Evolutionary conservation across 2,888 invertebrate genomes (phyloP).

Genomic region (Noctua fimbriata): DNA sequence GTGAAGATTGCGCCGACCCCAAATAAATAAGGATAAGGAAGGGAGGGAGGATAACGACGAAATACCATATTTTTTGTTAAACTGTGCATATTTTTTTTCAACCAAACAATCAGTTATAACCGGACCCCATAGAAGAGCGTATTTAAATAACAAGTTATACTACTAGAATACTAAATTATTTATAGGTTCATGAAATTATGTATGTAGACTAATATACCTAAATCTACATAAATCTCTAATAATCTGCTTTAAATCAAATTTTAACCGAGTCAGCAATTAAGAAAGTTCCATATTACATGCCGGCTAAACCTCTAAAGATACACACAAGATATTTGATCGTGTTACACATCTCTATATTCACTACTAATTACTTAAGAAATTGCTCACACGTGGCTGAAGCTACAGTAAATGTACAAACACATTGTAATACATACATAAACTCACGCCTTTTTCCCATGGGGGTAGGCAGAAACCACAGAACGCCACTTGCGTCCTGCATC

Average conservation of each 20-base stretch:
- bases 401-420: background rate
- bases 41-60: background rate
- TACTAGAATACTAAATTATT: background rate
- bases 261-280: constrained; percentile 31
- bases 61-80: background rate
- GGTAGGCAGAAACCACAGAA: too few relatives aligned
- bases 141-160: background rate
- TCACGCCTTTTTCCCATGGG: too few relatives aligned
- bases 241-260: constrained; percentile 27
- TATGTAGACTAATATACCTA: background rate
- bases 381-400: constrained; percentile 35
- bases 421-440: too few relatives aligned
- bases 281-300: constrained; percentile 22
- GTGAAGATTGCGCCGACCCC: background rate
- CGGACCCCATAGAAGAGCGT: background rate
- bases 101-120: background rate
- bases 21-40: background rate
- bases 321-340: constrained; percentile 44
- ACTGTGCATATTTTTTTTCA: background rate
- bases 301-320: constrained; percentile 49
- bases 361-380: constrained; percentile 56
- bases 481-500: too few relatives aligned
- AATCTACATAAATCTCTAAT: background rate
- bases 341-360: constrained; percentile 33
- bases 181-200: background rate